Evolutionary conservation across 2,113 vertebrate genomes (phyloP).

Genomic region (Nothoprocta pentlandii): DNA sequence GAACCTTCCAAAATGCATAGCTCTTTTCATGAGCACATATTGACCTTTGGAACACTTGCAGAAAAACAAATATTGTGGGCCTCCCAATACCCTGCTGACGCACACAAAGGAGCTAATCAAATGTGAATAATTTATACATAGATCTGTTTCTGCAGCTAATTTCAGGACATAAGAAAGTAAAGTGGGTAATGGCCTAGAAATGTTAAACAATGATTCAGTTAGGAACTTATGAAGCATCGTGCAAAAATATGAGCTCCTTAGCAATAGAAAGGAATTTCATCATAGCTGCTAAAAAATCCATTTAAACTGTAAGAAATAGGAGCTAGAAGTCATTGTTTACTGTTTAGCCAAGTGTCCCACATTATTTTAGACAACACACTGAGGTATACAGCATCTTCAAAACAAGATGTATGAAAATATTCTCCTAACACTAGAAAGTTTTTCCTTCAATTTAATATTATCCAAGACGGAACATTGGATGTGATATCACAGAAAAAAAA

Average conservation of each 20-base stretch:
- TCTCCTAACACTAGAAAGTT: background rate
- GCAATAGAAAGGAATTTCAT: background rate
- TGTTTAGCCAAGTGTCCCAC: background rate
- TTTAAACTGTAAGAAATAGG: background rate
- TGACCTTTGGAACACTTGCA: background rate
- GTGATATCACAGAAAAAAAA: background rate
- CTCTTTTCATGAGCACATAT: background rate
- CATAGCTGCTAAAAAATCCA: background rate
- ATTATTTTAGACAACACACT: background rate
- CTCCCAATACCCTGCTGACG: background rate
- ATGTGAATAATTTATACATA: background rate
- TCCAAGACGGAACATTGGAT: background rate
- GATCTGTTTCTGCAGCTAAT: background rate
- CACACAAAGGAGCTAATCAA: background rate
- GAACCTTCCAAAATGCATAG: background rate
- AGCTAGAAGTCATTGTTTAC: background rate
- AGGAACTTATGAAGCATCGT: background rate
- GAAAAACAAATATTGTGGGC: background rate
- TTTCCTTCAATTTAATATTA: background rate
- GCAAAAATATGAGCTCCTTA: background rate
- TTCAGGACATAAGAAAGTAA: background rate
- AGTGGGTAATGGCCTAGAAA: background rate
- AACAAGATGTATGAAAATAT: background rate
- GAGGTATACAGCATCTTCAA: background rate
- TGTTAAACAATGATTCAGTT: rapidly evolving